These are phyloP conservation scores for Pipa parva DNA, from an alignment of 2,113 vertebrate species.

Conservation along the genomic window DNA sequence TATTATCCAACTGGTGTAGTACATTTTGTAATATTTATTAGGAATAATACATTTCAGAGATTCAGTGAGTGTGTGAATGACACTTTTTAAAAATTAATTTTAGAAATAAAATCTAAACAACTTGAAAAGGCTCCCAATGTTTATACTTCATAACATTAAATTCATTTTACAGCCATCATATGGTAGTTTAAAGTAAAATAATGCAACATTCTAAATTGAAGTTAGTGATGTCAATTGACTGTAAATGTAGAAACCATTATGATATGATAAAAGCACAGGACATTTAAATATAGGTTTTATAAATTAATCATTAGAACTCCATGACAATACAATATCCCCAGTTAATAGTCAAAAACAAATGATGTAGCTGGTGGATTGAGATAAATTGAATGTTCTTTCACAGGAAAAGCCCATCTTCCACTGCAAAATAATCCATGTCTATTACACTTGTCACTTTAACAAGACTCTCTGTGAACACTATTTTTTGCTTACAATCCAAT, in stretches of 20 bases:
- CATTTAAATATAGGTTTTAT: constrained; percentile 11
- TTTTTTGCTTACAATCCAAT: neutral
- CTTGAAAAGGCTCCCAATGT: neutral
- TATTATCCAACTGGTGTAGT: too few species aligned
- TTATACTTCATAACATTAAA: constrained; percentile 1
- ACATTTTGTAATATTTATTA: too few species aligned
- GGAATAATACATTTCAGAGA: too few species aligned
- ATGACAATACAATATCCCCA: constrained; percentile 5
- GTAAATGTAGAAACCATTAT: neutral
- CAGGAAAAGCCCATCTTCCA: constrained; percentile 29
- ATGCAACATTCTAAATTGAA: neutral
- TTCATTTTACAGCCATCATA: constrained; percentile 13
- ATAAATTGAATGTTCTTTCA: constrained; percentile 34
- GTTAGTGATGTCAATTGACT: constrained; percentile 15
- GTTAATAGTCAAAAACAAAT: constrained; percentile 28
- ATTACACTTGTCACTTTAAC: constrained; percentile 17
- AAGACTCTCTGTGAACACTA: neutral
- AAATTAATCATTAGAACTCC: constrained; percentile 28
- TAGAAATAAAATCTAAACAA: neutral
- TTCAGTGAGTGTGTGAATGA: too few species aligned
- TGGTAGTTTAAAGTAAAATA: constrained; percentile 6
- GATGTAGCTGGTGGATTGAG: constrained; percentile 21
- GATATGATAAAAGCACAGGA: neutral
- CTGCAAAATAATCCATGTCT: constrained; percentile 36
- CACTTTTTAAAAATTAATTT: too few species aligned